These are phyloP conservation scores for Ploceus nigricollis DNA, from an alignment of 2,113 vertebrate genomes.

Conservation along the genomic window DNA sequence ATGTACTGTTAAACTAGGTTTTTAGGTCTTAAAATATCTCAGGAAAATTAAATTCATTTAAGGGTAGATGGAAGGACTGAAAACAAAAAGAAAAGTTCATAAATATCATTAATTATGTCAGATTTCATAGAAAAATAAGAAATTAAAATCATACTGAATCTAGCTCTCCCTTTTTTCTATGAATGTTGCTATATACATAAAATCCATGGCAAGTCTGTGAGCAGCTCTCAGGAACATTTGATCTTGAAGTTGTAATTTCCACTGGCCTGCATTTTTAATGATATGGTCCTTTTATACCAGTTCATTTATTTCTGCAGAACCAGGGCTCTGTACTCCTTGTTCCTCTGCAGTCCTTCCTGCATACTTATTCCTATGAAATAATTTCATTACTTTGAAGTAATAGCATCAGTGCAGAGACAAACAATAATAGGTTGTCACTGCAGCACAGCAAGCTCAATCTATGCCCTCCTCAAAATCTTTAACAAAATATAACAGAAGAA, in stretches of 20 bases:
- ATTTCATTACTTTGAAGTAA: background rate
- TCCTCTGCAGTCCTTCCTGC: background rate
- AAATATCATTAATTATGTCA: background rate
- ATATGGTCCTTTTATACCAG: background rate
- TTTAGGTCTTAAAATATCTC: background rate
- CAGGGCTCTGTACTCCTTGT: background rate
- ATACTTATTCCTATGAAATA: background rate
- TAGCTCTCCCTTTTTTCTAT: background rate
- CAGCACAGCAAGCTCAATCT: background rate
- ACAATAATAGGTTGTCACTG: background rate
- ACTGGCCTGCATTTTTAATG: background rate
- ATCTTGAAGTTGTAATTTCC: background rate
- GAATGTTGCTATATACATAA: background rate
- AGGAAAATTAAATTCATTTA: background rate
- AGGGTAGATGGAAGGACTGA: background rate
- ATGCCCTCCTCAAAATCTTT: background rate
- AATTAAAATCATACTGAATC: background rate
- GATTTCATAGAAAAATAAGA: background rate
- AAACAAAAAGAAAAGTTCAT: background rate
- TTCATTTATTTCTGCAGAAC: background rate
- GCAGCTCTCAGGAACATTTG: background rate
- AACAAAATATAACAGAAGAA: background rate
- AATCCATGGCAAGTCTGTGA: background rate
- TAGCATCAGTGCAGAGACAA: background rate
- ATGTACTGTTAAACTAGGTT: background rate